Evolutionary conservation across 1,140 invertebrate genomes (phyloP), one percentile per base, ranked within the genome.

Genomic region (Atta texana): DNA sequence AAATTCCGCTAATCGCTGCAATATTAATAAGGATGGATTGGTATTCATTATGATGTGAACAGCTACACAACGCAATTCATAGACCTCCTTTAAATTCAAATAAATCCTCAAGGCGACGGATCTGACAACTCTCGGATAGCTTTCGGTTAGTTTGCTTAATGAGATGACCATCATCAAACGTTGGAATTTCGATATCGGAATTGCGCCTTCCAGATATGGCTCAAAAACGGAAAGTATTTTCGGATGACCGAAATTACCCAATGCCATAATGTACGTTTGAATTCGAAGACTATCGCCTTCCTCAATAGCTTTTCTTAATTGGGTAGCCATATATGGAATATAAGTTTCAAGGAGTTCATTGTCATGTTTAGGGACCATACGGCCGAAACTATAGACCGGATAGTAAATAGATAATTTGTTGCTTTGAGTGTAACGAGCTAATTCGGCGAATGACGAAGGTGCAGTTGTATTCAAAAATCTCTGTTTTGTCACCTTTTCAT

Each of bases 1-100:
- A 92, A 96, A 96, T 87, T 96, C 90, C 61, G 97, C 97, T 96
- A 97, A 97, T 59, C 95, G 94, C 93, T 97, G 96, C 88, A 97
- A 96, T 95, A 97, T 97, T 8, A 92, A 93, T 21, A 94, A 90
- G 0, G 96, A 95, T 16, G 97, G 97, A 59, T 96, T 94, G 51
- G 96, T 95, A 64, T 94, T 95, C 93, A 97, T 96, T 49, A 96
- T 71, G 18, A 95, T 93, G 44, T 95, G 95, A 14, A 97, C 96
- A 59, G 97, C 97, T 63, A 96, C 96, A 34, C 96, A 96, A 87
- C 97, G 96, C 3, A 97, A 93, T 94, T 97, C 96, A 77, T 96
- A 96, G 21, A 95, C 88, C 88, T 97, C 97, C 66, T 94, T 96
- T 16, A 94, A 94, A 92, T 97, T 97, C 85, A 96, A 94, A 87